These are phyloP conservation scores for Ictalurus furcatus DNA, from an alignment of 2,113 vertebrate genomes.

Conservation along the genomic window DNA sequence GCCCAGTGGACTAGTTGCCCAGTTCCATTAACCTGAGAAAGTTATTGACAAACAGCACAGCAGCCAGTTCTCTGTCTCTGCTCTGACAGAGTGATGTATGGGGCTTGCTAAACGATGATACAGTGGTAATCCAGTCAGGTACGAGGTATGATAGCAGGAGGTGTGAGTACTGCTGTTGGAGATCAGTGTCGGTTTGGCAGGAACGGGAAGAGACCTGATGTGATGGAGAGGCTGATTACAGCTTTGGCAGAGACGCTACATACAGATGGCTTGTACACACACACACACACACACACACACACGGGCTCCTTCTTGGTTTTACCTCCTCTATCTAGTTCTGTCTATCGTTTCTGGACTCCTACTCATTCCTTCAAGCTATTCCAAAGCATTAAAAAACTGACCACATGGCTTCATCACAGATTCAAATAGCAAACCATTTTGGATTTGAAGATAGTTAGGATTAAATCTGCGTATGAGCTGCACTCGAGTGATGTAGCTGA, in stretches of 20 bases:
- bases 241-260: constrained; percentile 37
- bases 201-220: constrained; percentile 37
- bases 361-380: background rate
- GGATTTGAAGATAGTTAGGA: background rate
- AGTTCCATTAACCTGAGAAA: too few relatives aligned
- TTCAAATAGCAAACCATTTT: background rate
- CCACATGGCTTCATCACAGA: background rate
- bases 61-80: background rate
- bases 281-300: background rate
- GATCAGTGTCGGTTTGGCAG: constrained; percentile 49
- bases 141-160: constrained; percentile 34
- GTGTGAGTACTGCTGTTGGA: constrained; percentile 29
- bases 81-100: background rate
- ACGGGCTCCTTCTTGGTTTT: background rate
- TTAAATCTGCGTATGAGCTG: background rate
- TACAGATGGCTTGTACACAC: constrained; percentile 27
- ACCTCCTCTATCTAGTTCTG: background rate
- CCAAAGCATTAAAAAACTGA: background rate
- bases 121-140: background rate
- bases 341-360: background rate
- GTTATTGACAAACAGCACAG: background rate
- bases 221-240: constrained; percentile 49
- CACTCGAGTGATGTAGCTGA: background rate
- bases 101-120: background rate
- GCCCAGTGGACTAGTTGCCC: background rate